phyloP scores from a whole-genome alignment of 35 echinoderm and acorn worm species.

The Lytechinus pictus region DNA sequence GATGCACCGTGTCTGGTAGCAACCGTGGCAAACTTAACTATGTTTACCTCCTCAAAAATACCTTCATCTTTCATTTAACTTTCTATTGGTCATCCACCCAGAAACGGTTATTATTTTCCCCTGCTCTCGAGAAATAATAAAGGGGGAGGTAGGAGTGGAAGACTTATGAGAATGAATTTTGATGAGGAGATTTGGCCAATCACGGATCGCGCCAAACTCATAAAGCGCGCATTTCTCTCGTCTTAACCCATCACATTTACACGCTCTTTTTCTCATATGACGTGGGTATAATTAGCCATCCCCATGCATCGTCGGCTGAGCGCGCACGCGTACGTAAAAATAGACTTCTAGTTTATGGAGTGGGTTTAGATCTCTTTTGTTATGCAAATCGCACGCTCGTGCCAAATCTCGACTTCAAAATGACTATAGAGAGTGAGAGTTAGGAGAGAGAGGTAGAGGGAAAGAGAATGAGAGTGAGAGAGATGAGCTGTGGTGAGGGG shows the following conservation, averaged over 20 bases:
- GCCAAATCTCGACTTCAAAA: not conserved
- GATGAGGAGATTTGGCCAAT: slow-evolving; percentile 33
- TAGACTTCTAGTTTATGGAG: slow-evolving; percentile 13
- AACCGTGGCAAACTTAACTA: slow-evolving; percentile 34
- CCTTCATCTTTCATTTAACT: slow-evolving; percentile 51
- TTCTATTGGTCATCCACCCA: slow-evolving; percentile 12
- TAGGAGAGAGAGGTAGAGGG: not conserved
- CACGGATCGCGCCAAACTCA: not conserved
- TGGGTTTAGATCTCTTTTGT: slow-evolving; percentile 26
- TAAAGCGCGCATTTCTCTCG: not conserved
- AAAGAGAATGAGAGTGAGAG: not conserved
- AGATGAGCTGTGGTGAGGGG: not conserved
- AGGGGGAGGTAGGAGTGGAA: not conserved
- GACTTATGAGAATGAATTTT: slow-evolving; percentile 44
- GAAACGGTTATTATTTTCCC: not conserved
- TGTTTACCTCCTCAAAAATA: slow-evolving; percentile 44
- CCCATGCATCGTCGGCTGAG: not conserved
- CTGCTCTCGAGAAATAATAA: not conserved
- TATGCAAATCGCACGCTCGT: slow-evolving; percentile 43
- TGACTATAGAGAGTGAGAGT: not conserved
- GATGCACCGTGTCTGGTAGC: not conserved
- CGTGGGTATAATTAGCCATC: slow-evolving; percentile 14
- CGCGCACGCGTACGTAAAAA: slow-evolving; percentile 25
- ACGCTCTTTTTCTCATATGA: not conserved
- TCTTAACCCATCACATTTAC: slow-evolving; percentile 29